phyloP scores from a whole-genome alignment of 2,888 invertebrate genomes.

The Geophilus truncorum region DNA sequence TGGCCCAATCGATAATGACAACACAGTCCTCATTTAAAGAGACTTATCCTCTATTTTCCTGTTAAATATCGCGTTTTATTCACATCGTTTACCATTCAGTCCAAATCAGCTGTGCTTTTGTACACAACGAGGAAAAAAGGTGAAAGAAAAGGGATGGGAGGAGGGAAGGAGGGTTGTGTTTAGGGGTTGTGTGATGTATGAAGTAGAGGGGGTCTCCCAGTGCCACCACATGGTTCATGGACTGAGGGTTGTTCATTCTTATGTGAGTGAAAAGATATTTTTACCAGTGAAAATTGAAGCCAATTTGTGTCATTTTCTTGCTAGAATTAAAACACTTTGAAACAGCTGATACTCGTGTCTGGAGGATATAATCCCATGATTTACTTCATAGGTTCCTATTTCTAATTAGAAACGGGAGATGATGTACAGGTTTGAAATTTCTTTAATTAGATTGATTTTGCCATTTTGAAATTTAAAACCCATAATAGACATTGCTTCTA shows the following conservation, averaged over 20 bases:
- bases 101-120: background rate
- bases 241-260: slow-evolving; percentile 24
- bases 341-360: slow-evolving; percentile 13
- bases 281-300: slow-evolving; percentile 3
- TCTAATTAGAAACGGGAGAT: slow-evolving; percentile 7
- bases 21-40: background rate
- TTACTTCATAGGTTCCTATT: slow-evolving; percentile 17
- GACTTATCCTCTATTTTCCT: background rate
- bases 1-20: background rate
- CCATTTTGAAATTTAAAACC: background rate
- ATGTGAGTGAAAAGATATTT: background rate
- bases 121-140: background rate
- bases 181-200: slow-evolving; percentile 13
- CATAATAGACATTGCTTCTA: background rate
- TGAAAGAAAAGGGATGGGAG: background rate
- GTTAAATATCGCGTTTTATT: background rate
- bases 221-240: slow-evolving; percentile 25
- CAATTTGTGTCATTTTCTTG: slow-evolving; percentile 22
- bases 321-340: slow-evolving; percentile 6
- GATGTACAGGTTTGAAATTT: slow-evolving; percentile 1
- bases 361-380: slow-evolving; percentile 12
- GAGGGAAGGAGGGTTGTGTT: background rate
- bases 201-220: background rate
- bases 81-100: background rate
- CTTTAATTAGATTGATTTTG: slow-evolving; percentile 14